A percentile compares a stretch with the other conserved stretches of the same genome.
phyloP scores from a whole-genome alignment of 2,888 invertebrate species.

The Parascotia fuliginaria region DNA sequence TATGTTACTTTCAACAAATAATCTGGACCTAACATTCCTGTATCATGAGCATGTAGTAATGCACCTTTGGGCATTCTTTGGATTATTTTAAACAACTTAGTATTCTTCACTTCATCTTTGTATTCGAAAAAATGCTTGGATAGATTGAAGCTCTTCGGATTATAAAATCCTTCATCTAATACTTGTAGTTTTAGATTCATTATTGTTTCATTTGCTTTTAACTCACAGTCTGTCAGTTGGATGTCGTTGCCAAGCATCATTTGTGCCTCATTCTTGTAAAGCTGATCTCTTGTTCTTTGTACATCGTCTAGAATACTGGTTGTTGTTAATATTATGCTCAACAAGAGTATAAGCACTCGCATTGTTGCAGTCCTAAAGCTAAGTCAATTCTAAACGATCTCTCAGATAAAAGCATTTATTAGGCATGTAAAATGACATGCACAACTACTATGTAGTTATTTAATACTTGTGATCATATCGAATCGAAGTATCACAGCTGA shows the following conservation, averaged over 20 bases:
- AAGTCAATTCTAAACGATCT: constrained; percentile 1
- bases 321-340: constrained; percentile 23
- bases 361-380: constrained; percentile 1
- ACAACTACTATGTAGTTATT: no score
- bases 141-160: constrained; percentile 79
- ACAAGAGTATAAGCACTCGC: constrained; percentile 24
- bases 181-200: constrained; percentile 85
- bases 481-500: no score
- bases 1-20: constrained; percentile 88
- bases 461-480: no score
- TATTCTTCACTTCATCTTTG: constrained; percentile 84
- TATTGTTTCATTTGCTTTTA: constrained; percentile 83
- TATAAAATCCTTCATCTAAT: constrained; percentile 71
- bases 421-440: constrained; percentile 1
- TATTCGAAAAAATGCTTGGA: constrained; percentile 89
- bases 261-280: constrained; percentile 78
- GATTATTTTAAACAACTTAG: constrained; percentile 88
- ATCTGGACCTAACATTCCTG: constrained; percentile 86
- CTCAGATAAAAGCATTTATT: no score
- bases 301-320: constrained; percentile 35
- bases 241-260: constrained; percentile 84
- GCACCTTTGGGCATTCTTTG: constrained; percentile 91
- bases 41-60: constrained; percentile 89
- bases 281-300: constrained; percentile 62
- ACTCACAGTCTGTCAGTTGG: constrained; percentile 78